Conservation (phyloP, 2,113 vertebrate genomes). For the Neoarius graeffei region DNA sequence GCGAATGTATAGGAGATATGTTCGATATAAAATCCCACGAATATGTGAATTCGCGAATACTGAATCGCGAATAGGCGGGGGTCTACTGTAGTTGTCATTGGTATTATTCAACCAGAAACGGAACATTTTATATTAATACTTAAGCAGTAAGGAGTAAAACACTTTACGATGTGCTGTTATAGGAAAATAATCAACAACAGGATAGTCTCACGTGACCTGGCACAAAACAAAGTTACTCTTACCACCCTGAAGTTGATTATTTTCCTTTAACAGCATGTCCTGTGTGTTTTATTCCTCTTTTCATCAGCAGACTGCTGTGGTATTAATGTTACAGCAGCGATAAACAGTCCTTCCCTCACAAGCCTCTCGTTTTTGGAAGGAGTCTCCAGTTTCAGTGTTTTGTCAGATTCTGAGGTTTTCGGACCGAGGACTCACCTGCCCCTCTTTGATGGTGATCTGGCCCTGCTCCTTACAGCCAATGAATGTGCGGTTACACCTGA, state of each 20-base stretch:
- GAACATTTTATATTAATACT: too few relatives aligned
- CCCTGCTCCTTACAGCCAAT: conserved; percentile 93
- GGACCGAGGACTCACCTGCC: conserved; percentile 76
- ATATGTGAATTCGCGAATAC: too few relatives aligned
- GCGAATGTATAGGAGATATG: too few relatives aligned
- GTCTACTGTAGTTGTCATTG: too few relatives aligned
- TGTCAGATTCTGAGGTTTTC: neutral
- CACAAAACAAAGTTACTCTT: too few relatives aligned
- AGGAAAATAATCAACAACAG: too few relatives aligned
- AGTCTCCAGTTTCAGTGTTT: neutral
- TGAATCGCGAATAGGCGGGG: too few relatives aligned
- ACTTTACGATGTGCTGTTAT: too few relatives aligned
- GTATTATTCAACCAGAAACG: neutral
- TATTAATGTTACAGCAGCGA: neutral
- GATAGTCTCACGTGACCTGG: too few relatives aligned
- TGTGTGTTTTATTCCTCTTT: neutral
- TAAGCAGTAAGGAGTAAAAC: too few relatives aligned
- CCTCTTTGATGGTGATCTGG: conserved; percentile 93
- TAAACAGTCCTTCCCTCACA: neutral
- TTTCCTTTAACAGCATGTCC: neutral
- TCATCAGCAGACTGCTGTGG: too few relatives aligned
- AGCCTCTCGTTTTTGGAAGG: neutral
- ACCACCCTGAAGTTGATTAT: neutral
- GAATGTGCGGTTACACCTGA: conserved; percentile 87
- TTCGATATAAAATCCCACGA: too few relatives aligned